Evolutionary conservation across 2,888 invertebrate species (phyloP).

Genomic region (Microctonus aethiopoides): DNA sequence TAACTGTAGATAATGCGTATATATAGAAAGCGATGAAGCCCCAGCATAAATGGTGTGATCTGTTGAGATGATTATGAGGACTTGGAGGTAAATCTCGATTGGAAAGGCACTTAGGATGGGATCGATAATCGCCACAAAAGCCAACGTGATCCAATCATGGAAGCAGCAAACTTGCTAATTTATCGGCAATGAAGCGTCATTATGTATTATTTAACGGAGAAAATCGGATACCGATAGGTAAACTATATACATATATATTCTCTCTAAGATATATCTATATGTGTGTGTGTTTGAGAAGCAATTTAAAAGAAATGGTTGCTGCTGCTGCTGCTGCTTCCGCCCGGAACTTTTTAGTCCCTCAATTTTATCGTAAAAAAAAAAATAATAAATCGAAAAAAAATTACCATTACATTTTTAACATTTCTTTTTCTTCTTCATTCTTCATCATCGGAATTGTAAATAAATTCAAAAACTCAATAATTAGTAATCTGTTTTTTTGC

Average conservation of each 20-base stretch:
- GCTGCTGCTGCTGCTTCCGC: not conserved
- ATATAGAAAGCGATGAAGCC: not conserved
- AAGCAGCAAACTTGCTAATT: conserved; percentile 31
- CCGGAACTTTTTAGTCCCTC: not conserved
- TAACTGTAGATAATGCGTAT: too few species aligned
- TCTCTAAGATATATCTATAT: not conserved
- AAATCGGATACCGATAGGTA: not conserved
- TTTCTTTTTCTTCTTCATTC: too few species aligned
- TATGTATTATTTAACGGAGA: conserved; percentile 27
- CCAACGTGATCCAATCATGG: conserved; percentile 33
- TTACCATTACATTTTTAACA: too few species aligned
- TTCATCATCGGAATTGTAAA: too few species aligned
- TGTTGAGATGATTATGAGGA: conserved; percentile 4
- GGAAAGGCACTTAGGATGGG: not conserved
- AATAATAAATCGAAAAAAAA: too few species aligned
- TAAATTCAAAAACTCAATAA: too few species aligned
- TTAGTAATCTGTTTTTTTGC: too few species aligned
- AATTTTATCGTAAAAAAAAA: too few species aligned
- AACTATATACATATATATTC: not conserved
- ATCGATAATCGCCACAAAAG: conserved; percentile 24
- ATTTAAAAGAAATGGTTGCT: not conserved
- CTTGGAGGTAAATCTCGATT: conserved; percentile 6
- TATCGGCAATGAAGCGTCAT: conserved; percentile 29
- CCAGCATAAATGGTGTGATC: not conserved
- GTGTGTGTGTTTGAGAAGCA: not conserved